Base-by-base conservation (phyloP, 2,797 vertebrate species). In the Typhlichthys eigenmanni region DNA sequence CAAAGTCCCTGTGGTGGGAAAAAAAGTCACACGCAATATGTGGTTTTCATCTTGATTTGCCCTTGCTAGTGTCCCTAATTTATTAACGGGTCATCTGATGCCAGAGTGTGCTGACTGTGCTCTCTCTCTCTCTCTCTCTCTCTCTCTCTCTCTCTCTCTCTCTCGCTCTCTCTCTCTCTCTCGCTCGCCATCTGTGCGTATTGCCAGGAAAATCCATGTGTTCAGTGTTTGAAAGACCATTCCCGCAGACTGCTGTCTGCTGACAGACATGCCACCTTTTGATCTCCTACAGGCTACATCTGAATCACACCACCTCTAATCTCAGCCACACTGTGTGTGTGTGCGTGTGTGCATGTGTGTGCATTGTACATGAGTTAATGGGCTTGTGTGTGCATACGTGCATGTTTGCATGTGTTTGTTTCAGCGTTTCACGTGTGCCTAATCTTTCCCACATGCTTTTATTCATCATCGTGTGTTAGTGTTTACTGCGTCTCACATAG, bases 371-470 rank as follows among this genome's bases (percentile, higher is more conserved):
- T 49, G 57, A 43, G 13, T 55, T 32, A 38, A 64, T 55, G 54
- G 17, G 34, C 45, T 14, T 46, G 34, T 57, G 34, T 13, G 55
- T 17, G 34, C 11, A 32, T 16, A 32, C n/a, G 43, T 13, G 55
- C 7, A 16, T 13, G 16, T 13, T 46, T 72, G 32, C 56, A 60
- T 82, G 63, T 75, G 79, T 80, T 79, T 84, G 58, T 82, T 85
- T 60, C 74, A 80, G 72, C 60, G 74, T 66, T 71, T 73, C 66
- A 12, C 52, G 65, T 53, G 19, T 19, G 8, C 66, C 58, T 82
- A 85, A 87, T 85, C 69, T 79, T 68, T 85, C 68, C 85, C 87
- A 83, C 75, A 83, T 88, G 85, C 52, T 71, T 76, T 80, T 54
- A 76, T 80, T 84, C 87, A 63, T 72, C 75, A 79, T 70, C 32